A percentile compares a stretch with the other conserved stretches of the same genome.
Evolutionary conservation across 1,140 invertebrate genomes (phyloP).

Genomic region (Sinella curviseta): DNA sequence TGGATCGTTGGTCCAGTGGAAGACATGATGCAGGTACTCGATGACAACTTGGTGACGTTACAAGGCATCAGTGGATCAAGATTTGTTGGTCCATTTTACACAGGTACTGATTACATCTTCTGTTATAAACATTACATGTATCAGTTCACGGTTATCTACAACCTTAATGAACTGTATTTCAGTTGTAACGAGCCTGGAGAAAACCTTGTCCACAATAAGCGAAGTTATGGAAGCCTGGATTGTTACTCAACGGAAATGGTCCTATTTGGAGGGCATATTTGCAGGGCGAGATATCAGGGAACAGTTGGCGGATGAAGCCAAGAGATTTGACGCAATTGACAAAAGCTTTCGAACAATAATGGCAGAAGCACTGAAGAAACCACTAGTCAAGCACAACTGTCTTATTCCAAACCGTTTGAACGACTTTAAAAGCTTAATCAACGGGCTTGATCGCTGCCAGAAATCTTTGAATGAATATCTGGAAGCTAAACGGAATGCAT

Average conservation of each 20-base stretch:
- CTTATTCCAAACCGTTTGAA: conserved; percentile 68
- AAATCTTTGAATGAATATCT: conserved; percentile 87
- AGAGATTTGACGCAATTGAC: conserved; percentile 86
- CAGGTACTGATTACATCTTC: conserved; percentile 27
- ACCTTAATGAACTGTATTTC: conserved; percentile 57
- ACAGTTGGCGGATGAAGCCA: conserved; percentile 82
- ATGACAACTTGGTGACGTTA: conserved; percentile 84
- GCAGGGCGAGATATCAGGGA: conserved; percentile 79
- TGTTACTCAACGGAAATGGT: conserved; percentile 80
- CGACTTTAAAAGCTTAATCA: conserved; percentile 71
- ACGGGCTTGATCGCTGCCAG: conserved; percentile 80
- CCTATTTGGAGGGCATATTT: conserved; percentile 88
- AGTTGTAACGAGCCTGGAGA: conserved; percentile 79
- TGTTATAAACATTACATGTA: not conserved
- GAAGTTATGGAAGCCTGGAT: conserved; percentile 86
- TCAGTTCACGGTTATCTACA: not conserved
- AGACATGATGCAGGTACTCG: conserved; percentile 75
- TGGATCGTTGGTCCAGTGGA: conserved; percentile 78
- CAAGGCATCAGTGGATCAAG: conserved; percentile 87
- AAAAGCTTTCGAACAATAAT: conserved; percentile 74
- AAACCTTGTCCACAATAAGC: conserved; percentile 71
- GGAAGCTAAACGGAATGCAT: conserved; percentile 79
- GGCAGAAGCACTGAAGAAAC: conserved; percentile 73
- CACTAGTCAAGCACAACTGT: conserved; percentile 65
- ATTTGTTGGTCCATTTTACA: conserved; percentile 72